These are phyloP conservation scores for Oasisia sp. DNA, from an alignment of 2,888 invertebrate species.

Conservation along the genomic window DNA sequence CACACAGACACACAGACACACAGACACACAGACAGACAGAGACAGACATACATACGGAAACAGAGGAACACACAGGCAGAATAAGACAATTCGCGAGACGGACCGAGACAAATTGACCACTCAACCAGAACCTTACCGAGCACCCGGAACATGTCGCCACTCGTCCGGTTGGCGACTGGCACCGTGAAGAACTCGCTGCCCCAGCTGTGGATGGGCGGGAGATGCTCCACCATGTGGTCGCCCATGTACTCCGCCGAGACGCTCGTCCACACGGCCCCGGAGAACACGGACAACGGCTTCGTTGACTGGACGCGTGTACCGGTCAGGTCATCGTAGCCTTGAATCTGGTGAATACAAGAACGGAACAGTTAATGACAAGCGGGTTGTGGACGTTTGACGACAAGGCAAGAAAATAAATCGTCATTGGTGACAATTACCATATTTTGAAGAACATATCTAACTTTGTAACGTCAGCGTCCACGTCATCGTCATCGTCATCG, in stretches of 20 bases:
- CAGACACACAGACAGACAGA: no score
- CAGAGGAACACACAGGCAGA: no score
- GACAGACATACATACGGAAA: no score
- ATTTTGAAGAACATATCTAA: no score
- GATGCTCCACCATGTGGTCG: conserved; percentile 54
- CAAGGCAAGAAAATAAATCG: neutral
- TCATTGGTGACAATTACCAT: no score
- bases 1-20: no score
- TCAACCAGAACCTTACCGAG: conserved; percentile 34
- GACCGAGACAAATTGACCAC: no score
- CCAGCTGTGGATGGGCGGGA: conserved; percentile 52
- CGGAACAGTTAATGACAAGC: neutral
- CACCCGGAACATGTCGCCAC: conserved; percentile 51
- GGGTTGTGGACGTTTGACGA: neutral
- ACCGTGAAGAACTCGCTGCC: conserved; percentile 52
- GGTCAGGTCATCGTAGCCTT: conserved; percentile 48
- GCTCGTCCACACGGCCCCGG: conserved; percentile 51
- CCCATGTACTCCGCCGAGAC: conserved; percentile 43
- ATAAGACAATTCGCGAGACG: no score
- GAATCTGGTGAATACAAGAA: conserved; percentile 31
- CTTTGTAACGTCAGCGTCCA: no score
- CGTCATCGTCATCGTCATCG: no score
- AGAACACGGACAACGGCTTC: conserved; percentile 49
- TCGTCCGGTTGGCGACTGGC: conserved; percentile 49
- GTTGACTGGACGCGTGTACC: conserved; percentile 46